These are phyloP conservation scores for Okapia johnstoni DNA, from an alignment of 2,113 vertebrate genomes.

Conservation along the genomic window DNA sequence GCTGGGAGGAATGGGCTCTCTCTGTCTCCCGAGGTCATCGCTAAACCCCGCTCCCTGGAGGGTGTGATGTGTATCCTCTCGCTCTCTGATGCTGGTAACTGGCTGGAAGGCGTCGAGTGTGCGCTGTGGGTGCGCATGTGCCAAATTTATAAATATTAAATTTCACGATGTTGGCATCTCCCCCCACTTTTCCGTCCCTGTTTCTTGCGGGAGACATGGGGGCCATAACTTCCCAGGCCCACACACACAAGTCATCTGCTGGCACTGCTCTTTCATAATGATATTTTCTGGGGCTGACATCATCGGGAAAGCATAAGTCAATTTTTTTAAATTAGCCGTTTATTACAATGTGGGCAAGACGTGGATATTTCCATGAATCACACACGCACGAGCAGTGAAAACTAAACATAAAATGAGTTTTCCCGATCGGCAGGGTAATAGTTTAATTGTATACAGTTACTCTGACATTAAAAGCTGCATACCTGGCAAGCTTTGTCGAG, in stretches of 20 bases:
- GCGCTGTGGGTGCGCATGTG: rapidly evolving
- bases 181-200: background rate
- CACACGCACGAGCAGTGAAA: slow-evolving; percentile 78
- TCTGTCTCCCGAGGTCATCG: rapidly evolving
- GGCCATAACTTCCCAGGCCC: background rate
- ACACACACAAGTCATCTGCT: background rate
- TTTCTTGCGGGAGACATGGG: background rate
- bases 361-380: slow-evolving; percentile 74
- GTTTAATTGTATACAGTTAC: slow-evolving; percentile 97
- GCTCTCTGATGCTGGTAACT: too few relatives aligned
- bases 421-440: slow-evolving; percentile 87
- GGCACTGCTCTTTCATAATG: background rate
- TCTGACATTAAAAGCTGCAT: slow-evolving; percentile 92
- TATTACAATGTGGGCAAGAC: slow-evolving; percentile 63
- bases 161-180: rapidly evolving
- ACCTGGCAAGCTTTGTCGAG: slow-evolving; percentile 93
- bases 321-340: slow-evolving; percentile 73
- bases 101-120: rapidly evolving
- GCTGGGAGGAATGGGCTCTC: rapidly evolving
- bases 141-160: background rate
- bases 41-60: background rate
- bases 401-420: slow-evolving; percentile 77
- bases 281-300: slow-evolving; percentile 41
- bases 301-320: slow-evolving; percentile 73
- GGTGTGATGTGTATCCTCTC: rapidly evolving